phyloP scores from a whole-genome alignment of 2,797 vertebrate species.

The Rhinophrynus dorsalis region DNA sequence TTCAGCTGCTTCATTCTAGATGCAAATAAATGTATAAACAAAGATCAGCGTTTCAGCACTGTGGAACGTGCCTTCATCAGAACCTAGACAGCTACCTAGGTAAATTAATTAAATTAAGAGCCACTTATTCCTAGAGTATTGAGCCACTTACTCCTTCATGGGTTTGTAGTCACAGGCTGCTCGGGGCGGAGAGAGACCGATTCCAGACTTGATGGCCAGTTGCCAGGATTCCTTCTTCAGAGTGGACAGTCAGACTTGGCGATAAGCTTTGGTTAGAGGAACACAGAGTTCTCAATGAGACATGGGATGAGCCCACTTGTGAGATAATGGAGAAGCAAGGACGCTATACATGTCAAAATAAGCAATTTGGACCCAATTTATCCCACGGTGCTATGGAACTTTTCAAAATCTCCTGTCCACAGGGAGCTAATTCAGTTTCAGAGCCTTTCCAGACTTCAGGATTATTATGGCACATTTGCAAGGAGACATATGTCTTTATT shows the following conservation, averaged over 20 bases:
- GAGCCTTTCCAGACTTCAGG: slow-evolving; percentile 19
- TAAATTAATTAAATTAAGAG: too few relatives aligned
- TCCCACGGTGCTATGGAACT: slow-evolving; percentile 15
- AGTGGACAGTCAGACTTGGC: neutral
- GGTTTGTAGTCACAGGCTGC: too few relatives aligned
- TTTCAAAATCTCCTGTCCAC: slow-evolving; percentile 23
- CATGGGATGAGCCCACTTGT: neutral
- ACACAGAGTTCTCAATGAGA: slow-evolving; percentile 31
- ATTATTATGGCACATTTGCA: slow-evolving; percentile 1
- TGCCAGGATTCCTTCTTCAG: slow-evolving; percentile 8
- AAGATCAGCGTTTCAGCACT: too few relatives aligned
- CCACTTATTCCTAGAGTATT: too few relatives aligned
- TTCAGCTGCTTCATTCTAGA: too few relatives aligned
- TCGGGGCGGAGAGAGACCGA: slow-evolving; percentile 5
- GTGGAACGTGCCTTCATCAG: too few relatives aligned
- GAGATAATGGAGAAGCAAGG: slow-evolving; percentile 33
- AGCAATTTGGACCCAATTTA: slow-evolving; percentile 3
- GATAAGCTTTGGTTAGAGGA: slow-evolving; percentile 36
- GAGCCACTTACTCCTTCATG: too few relatives aligned
- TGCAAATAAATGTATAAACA: too few relatives aligned
- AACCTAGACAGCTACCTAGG: too few relatives aligned
- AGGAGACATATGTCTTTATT: neutral
- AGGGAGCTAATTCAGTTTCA: slow-evolving; percentile 22
- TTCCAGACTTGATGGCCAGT: slow-evolving; percentile 7
- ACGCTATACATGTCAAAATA: slow-evolving; percentile 26